Evolutionary conservation across 2,113 vertebrate species (phyloP), one percentile per base, ranked within the genome.

Genomic region (Poeciliopsis retropinna): DNA sequence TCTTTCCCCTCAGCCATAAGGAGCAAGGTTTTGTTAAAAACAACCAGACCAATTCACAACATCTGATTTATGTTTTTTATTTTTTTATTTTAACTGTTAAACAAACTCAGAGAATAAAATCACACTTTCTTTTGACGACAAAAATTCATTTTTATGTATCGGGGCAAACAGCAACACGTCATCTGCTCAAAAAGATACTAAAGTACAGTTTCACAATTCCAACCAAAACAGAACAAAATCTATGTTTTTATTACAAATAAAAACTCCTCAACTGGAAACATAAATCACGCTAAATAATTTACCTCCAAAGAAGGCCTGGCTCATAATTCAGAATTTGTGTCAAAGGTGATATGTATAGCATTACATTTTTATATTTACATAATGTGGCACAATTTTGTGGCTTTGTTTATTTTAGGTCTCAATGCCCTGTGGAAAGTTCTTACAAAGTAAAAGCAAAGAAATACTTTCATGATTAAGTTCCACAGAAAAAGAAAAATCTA

Each of bases 201-300:
- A 31, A 32, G 13, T 54, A 60, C 60, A 41, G 2, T 78, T 74
- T 76, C 34, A 74, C 70, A 78, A 60, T 41, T 78, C 19, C 15
- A 32, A 83, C 47, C 47, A 72, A 61, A 68, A 67, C 27, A 60
- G 19, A 64, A 57, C 3, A 34, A 76, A 73, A 27, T 11, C 27
- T 14, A 19, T 83, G 47, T 87, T 89, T 85, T 27, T 47, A 65
- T 19, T 85, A 81, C 64, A 87, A 61, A 41, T 10, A 79, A 82
- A 78, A 79, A 28, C 37, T 44, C 19, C 61, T 61, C 57, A 30
- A 69, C 12, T 34, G 10, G 14, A 72, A 64, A 15, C 62, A 80
- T 88, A 76, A 87, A 85, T 85, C 81, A 79, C 29, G 25, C 5
- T 17, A 54, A 73, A 66, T 75, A 47, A 68, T 80, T 72, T 69